A percentile compares a stretch with the other conserved stretches of the same genome.
These are phyloP conservation scores for Danio albolineatus DNA, from an alignment of 2,797 vertebrate species.

Conservation along the genomic window DNA sequence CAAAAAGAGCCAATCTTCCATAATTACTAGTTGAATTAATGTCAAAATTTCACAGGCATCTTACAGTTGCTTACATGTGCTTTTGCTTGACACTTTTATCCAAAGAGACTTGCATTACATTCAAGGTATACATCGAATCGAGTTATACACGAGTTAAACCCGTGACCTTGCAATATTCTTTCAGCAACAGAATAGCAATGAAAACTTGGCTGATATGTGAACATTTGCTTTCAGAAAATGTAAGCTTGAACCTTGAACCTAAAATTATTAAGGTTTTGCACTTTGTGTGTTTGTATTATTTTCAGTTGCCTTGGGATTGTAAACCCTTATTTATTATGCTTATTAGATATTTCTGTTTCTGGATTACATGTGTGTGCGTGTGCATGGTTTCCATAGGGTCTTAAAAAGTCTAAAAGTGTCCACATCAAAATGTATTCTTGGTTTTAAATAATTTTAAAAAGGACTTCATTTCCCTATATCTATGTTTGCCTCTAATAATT, in stretches of 20 bases:
- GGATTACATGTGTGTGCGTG: slow-evolving; percentile 23
- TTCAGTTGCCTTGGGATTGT: neutral
- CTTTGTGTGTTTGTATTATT: neutral
- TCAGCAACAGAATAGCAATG: neutral
- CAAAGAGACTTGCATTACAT: neutral
- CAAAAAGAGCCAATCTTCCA: neutral
- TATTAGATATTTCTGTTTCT: slow-evolving; percentile 4
- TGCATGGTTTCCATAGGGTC: neutral
- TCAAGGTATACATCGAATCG: neutral
- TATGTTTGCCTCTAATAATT: no score
- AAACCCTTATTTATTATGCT: slow-evolving; percentile 1
- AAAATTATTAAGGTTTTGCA: neutral
- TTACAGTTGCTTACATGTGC: neutral
- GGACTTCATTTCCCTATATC: no score
- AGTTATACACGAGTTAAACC: slow-evolving; percentile 2
- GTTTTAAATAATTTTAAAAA: no score
- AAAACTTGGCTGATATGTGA: neutral
- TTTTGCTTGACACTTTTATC: neutral
- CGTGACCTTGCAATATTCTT: neutral
- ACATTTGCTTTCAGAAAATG: slow-evolving; percentile 1
- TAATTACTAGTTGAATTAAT: neutral
- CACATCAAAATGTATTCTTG: no score
- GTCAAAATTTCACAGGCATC: neutral
- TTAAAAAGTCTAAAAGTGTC: no score
- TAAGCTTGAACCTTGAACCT: neutral